Evolutionary conservation across 2,888 invertebrate genomes (phyloP), one percentile per base, ranked within the genome.

Genomic region (Lochmaea crataegi): DNA sequence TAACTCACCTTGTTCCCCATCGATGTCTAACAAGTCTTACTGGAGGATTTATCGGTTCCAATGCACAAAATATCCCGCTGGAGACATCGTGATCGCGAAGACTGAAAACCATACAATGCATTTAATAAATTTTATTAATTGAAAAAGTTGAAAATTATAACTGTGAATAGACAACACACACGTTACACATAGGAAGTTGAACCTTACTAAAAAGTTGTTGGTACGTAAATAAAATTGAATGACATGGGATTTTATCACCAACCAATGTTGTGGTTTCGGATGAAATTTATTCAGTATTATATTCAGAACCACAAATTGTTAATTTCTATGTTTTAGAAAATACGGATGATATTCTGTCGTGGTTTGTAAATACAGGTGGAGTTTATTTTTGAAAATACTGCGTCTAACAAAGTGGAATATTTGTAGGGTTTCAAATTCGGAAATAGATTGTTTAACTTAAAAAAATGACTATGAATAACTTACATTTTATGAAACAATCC

Each of bases 1-100:
- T 18, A 18, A 42, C 22, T 68, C 26, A 61, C 67, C 67, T 68
- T 60, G 68, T 51, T 60, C 61, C 61, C 68, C 68, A 68, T 41
- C 60, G 60, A 51, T 68, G 68, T 38, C 68, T 60, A n/a, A 68
- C 11, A 16, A 68, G 60, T 32, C 60, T 26, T 1, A 68, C 68
- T 11, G 48, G 38, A 18, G 68, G 14, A 32, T 60, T 4, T 11
- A 16, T 5, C 11, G 68, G 68, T 4, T 68, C 68, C 51, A 68
- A 38, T 1, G 38, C 68, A 38, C 60, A 61, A 56, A 61, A 68
- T 45, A 60, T 61, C 18, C 68, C 68, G 14, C 38, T 53, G 16
- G 65, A n/a, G 56, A 18, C 14, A 14, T 16, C 42, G 10, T 26
- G 57, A 32, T 68, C 61, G 45, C 26, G 14, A 9, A 68, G 38